These are phyloP conservation scores for Gallinago solitaria DNA, from an alignment of 2,797 vertebrate genomes.

Conservation along the genomic window DNA sequence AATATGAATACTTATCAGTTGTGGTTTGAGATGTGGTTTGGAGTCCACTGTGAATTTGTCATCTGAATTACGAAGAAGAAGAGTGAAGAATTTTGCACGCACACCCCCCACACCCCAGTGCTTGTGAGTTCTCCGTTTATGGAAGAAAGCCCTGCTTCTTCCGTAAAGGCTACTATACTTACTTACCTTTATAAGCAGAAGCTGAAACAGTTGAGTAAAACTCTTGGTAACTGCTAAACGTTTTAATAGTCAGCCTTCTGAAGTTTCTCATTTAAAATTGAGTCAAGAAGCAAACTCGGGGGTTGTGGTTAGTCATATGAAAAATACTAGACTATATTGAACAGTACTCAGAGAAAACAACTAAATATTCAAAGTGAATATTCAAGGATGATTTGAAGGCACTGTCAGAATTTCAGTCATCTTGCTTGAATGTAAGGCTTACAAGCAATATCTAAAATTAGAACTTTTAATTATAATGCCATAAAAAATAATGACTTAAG, in stretches of 20 bases:
- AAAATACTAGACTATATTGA: background rate
- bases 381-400: background rate
- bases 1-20: background rate
- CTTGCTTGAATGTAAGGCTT: background rate
- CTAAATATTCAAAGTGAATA: background rate
- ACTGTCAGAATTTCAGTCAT: background rate
- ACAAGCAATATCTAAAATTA: background rate
- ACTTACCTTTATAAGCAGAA: background rate
- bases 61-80: background rate
- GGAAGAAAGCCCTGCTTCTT: background rate
- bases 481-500: background rate
- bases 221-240: background rate
- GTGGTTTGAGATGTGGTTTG: background rate
- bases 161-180: background rate
- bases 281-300: background rate
- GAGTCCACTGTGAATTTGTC: background rate
- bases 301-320: background rate
- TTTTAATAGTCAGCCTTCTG: background rate
- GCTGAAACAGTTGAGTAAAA: background rate
- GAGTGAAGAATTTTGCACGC: background rate
- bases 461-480: background rate
- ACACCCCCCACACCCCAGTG: fast-evolving
- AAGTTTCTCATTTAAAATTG: background rate
- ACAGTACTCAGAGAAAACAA: background rate
- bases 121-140: background rate